Evolutionary conservation across 1,140 invertebrate species (phyloP).

Genomic region (Atta texana): DNA sequence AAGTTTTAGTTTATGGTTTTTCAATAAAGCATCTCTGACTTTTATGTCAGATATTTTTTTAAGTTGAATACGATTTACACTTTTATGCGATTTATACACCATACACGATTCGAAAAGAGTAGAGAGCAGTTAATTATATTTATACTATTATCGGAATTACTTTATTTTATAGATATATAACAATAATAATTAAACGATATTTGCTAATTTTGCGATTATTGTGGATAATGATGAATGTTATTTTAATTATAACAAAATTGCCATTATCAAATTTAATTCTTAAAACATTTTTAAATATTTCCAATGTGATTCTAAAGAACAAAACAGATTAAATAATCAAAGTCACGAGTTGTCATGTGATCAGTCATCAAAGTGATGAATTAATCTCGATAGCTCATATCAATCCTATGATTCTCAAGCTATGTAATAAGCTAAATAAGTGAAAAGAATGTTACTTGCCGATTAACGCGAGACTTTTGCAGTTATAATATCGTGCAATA

Average conservation of each 20-base stretch:
- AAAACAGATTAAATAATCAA: neutral
- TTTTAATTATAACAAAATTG: neutral
- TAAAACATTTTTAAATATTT: conserved; percentile 1
- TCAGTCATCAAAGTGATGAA: neutral
- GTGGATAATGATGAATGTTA: conserved; percentile 19
- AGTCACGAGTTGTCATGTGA: neutral
- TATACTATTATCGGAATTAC: conserved; percentile 23
- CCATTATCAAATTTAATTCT: neutral
- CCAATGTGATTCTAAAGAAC: neutral
- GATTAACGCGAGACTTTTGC: conserved; percentile 12
- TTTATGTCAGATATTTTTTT: neutral
- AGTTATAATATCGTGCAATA: neutral
- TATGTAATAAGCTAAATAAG: neutral
- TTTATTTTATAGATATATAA: neutral
- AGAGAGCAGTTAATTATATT: conserved; percentile 3
- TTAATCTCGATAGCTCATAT: neutral
- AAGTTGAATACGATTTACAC: conserved; percentile 29
- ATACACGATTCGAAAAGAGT: conserved; percentile 1
- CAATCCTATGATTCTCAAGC: neutral
- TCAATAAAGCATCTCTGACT: neutral
- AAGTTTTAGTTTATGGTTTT: neutral
- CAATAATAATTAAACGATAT: conserved; percentile 1
- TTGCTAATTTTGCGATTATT: conserved; percentile 34
- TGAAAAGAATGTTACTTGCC: neutral
- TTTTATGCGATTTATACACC: no score